phyloP scores from a whole-genome alignment of 2,888 invertebrate genomes.

The Microplitis manilae region DNA sequence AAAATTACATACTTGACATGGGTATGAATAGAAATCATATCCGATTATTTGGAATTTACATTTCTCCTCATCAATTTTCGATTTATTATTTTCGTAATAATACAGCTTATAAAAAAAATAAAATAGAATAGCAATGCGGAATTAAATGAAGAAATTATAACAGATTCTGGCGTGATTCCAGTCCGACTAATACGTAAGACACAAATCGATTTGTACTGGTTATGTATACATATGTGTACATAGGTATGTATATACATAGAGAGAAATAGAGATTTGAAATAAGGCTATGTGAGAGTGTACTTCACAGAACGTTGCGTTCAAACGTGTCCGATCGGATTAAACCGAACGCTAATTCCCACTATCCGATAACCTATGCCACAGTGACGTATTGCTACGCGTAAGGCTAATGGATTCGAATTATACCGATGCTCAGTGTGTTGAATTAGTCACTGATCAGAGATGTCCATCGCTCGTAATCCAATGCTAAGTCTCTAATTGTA shows the following conservation, averaged over 20 bases:
- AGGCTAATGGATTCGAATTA: conserved; percentile 43
- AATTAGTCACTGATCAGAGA: conserved; percentile 35
- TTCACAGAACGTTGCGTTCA: conserved; percentile 38
- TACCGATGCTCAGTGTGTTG: conserved; percentile 32
- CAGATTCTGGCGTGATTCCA: conserved; percentile 50
- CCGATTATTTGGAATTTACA: conserved; percentile 2
- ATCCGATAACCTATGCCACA: conserved; percentile 44
- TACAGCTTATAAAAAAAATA: neutral
- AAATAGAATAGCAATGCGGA: neutral
- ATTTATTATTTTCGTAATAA: neutral
- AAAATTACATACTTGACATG: neutral
- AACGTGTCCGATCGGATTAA: conserved; percentile 53
- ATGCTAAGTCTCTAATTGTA: conserved; percentile 12
- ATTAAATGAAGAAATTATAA: conserved; percentile 36
- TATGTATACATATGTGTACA: neutral
- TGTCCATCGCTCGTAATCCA: conserved; percentile 22
- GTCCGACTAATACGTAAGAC: conserved; percentile 54
- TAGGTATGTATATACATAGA: conserved; percentile 3
- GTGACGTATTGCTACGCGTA: conserved; percentile 40
- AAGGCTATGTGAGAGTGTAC: conserved; percentile 48
- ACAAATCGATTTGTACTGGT: conserved; percentile 31
- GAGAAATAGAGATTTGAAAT: conserved; percentile 38
- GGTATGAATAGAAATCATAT: conserved; percentile 11
- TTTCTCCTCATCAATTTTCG: neutral
- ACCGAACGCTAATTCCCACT: conserved; percentile 50